Evolutionary conservation across 2,113 vertebrate species (phyloP).

Genomic region (Heteronetta atricapilla): DNA sequence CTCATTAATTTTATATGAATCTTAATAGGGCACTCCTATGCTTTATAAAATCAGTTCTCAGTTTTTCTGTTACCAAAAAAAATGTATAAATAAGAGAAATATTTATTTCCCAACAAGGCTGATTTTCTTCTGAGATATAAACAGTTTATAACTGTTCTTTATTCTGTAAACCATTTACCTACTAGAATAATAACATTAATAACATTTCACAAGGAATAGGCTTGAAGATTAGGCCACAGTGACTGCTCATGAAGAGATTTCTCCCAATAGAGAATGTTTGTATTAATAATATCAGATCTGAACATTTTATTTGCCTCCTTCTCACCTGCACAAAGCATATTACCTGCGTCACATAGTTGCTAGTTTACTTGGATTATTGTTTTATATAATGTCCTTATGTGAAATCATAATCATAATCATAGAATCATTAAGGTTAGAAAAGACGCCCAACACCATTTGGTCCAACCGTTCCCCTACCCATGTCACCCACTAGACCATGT

Average conservation of each 20-base stretch:
- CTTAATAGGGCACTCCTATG: rapidly evolving
- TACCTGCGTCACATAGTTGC: background rate
- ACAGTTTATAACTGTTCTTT: background rate
- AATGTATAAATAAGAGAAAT: background rate
- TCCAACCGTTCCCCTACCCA: no score
- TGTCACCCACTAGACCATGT: no score
- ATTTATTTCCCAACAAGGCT: background rate
- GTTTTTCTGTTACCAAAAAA: background rate
- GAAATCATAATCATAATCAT: background rate
- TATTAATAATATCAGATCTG: background rate
- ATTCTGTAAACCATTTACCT: background rate
- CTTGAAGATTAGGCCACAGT: background rate
- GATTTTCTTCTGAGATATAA: background rate
- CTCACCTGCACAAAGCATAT: background rate
- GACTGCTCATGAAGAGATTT: background rate
- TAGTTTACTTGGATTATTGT: background rate
- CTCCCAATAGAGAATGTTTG: background rate
- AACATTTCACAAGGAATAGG: background rate
- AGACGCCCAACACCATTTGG: no score
- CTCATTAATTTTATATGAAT: background rate
- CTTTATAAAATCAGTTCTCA: background rate
- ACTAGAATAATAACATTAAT: background rate
- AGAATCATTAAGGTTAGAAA: no score
- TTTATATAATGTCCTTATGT: background rate
- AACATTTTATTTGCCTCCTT: background rate